Conservation (phyloP, 2,888 invertebrate genomes). For the Scrobipalpa atriplicella region DNA sequence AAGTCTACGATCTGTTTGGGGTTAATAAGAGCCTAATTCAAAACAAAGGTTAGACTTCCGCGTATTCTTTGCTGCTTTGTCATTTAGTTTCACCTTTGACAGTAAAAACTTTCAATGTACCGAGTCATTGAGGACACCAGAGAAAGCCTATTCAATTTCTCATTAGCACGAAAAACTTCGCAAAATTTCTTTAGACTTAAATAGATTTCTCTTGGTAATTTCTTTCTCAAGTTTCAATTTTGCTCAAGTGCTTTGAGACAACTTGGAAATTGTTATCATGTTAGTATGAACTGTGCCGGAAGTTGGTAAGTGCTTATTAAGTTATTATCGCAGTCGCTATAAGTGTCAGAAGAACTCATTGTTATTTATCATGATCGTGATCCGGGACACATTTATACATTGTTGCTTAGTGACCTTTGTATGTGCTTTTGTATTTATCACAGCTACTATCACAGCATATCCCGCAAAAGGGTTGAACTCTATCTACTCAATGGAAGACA, state of each 20-base stretch:
- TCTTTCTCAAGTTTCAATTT: not conserved
- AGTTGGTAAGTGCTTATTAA: not conserved
- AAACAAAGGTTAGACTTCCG: not conserved
- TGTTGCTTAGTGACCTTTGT: not conserved
- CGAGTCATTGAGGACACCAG: slow-evolving; percentile 13
- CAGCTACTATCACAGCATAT: not conserved
- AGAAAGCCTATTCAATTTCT: slow-evolving; percentile 27
- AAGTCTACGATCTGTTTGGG: not conserved
- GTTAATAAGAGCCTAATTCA: not conserved
- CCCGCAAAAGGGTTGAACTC: not conserved
- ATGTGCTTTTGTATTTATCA: not conserved
- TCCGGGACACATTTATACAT: not conserved
- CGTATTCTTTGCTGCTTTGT: slow-evolving; percentile 28
- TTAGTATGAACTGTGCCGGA: not conserved
- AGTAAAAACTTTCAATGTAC: slow-evolving; percentile 22
- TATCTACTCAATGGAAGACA: no score
- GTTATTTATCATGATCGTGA: slow-evolving; percentile 1
- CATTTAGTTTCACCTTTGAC: slow-evolving; percentile 20
- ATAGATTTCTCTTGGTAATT: slow-evolving; percentile 6
- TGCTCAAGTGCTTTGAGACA: not conserved
- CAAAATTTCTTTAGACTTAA: not conserved
- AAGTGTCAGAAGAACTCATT: not conserved
- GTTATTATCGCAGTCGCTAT: not conserved
- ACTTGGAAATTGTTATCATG: not conserved
- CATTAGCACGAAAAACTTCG: slow-evolving; percentile 21